Conservation (phyloP, 2,888 invertebrate genomes). For the Ophion slaviceki region DNA sequence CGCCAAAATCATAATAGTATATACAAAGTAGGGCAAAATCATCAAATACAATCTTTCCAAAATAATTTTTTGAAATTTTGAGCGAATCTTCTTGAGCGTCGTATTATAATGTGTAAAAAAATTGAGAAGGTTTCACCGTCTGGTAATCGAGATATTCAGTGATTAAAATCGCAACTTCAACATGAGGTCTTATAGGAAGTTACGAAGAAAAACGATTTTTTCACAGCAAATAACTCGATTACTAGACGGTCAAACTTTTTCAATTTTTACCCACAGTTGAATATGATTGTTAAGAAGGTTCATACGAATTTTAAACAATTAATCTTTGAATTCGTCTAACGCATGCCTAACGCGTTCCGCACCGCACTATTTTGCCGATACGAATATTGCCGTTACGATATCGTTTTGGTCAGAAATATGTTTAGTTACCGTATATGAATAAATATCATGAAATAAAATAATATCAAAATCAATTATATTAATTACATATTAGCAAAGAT, state of each 20-base stretch:
- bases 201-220: background rate
- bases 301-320: constrained; percentile 13
- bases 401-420: too few relatives aligned
- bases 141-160: background rate
- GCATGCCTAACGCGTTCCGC: background rate
- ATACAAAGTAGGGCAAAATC: too few relatives aligned
- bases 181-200: constrained; percentile 1
- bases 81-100: too few relatives aligned
- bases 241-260: background rate
- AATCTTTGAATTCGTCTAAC: constrained; percentile 4
- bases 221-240: constrained; percentile 1
- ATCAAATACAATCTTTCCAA: too few relatives aligned
- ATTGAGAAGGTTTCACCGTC: background rate
- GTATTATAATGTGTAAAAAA: constrained; percentile 3
- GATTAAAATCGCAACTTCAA: constrained; percentile 4
- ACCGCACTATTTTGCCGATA: background rate
- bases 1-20: too few relatives aligned
- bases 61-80: too few relatives aligned
- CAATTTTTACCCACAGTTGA: constrained; percentile 8
- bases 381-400: background rate
- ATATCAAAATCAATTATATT: too few relatives aligned
- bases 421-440: too few relatives aligned
- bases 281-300: constrained; percentile 6
- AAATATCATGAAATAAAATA: too few relatives aligned
- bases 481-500: too few relatives aligned